Base-by-base conservation (phyloP, 2,797 vertebrate species). In the Rhyacichthys aspro region DNA sequence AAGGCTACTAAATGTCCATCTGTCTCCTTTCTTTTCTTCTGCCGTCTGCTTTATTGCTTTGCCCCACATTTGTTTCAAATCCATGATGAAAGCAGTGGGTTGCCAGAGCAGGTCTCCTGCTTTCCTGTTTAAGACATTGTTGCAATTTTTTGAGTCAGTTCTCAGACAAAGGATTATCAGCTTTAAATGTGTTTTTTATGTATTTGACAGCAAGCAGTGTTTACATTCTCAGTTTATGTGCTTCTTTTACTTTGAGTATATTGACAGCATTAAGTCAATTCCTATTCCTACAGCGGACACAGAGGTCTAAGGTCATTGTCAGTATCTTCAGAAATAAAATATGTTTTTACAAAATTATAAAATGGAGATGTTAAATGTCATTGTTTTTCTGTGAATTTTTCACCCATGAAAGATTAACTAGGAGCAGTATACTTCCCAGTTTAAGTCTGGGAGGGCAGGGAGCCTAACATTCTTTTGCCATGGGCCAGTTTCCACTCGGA, bases 401-500 rank as follows among this genome's bases (percentile, higher is more conserved):
- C 34, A 19, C 23, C 39, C 3, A 0, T 45, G 54, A 18, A 38
- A 60, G 61, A 70, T 55, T 64, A 47, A 59, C 55, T 79, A 55
- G 59, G 55, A 60, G 53, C 0, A 2, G 43, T 74, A 66, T 79
- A 48, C 12, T 50, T 67, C 28, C 38, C 59, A 58, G 61, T 32
- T 46, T 37, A 60, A 67, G 67, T 1, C 8, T 46, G 61, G 72
- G n/a, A 76, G 71, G 49, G 67, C 60, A 32, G 66, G 53, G 63
- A 73, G 60, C 50, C 67, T 62, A 73, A 67, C 56, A 83, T 86
- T 87, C 83, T 81, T 53, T 33, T 12, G 50, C 70, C 63, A 53
- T 9, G 32, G 45, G 41, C 63, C 70, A 83, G 59, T 87, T 88
- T 84, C 83, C 81, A 86, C 56, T 70, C 1, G 53, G 71, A 67